Evolutionary conservation across 2,888 invertebrate genomes (phyloP).

Genomic region (Sialis lutaria): DNA sequence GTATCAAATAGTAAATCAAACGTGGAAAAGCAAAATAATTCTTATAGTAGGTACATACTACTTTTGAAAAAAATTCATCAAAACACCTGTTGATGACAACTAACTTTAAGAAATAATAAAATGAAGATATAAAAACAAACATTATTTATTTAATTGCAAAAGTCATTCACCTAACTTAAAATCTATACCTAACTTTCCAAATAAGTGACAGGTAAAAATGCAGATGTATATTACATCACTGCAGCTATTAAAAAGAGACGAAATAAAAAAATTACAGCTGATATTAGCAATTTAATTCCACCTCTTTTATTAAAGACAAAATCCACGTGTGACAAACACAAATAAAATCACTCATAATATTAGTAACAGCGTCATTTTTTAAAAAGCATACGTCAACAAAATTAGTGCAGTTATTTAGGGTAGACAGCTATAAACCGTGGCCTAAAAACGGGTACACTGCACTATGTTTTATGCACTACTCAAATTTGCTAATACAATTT

Average conservation of each 20-base stretch:
- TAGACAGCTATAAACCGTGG: neutral
- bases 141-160: no score
- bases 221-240: neutral
- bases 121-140: no score
- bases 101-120: no score
- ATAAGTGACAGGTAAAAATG: neutral
- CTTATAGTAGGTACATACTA: no score
- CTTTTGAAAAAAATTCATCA: no score
- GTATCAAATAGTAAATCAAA: no score
- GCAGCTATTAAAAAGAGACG: neutral
- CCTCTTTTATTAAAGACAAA: neutral
- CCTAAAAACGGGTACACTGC: conserved; percentile 5
- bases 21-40: no score
- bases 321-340: neutral
- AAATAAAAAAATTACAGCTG: neutral
- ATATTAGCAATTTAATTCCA: neutral
- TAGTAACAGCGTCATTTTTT: neutral
- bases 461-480: conserved; percentile 1
- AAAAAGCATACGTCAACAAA: conserved; percentile 2
- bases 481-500: neutral
- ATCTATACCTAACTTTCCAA: neutral
- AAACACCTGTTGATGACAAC: no score
- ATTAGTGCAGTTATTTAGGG: conserved; percentile 2
- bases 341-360: no score
- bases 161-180: neutral